Evolutionary conservation across 2,797 vertebrate species (phyloP), one percentile per base, ranked within the genome.

Genomic region (Platalea minor): DNA sequence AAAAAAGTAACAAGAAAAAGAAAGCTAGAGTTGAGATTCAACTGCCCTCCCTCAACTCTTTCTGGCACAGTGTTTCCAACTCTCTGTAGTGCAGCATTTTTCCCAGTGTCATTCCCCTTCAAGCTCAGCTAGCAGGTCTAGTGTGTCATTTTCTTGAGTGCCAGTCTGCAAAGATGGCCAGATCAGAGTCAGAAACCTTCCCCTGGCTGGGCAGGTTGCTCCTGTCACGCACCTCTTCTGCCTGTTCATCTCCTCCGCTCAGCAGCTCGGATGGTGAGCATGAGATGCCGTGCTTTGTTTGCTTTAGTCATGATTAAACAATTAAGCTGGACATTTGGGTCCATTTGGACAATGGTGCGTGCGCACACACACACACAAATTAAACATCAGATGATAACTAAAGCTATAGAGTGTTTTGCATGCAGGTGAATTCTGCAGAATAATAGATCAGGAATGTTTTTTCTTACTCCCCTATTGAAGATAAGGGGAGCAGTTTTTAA

Each of bases 341-440:
- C 57, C 93, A 35, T 91, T 80, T 86, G 35, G 29, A n/a, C 48
- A 82, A 67, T 2, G 4, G 37, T 79, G 64, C 19, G 1, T n/a
- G 6, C 8, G 6, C 43, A 45, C 72, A 67, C 46, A 75, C 46
- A 75, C 43, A 54, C 59, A 48, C n/a, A 80, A 48, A 69, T 50
- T 50, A 89, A 80, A 60, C 3, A 4, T 69, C 31, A 8, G 35
- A 35, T 1, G 4, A 37, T n/a, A 85, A 56, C 21, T 65, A 72
- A 69, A 92, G 43, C 72, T 67, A 39, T 17, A 21, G 69, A 41
- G 7, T 88, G 35, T 93, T 96, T 94, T 89, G 85, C 90, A 97
- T 75, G 75, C 89, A 97, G 95, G 96, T 97, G 96, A 97, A 89
- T 86, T 80, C 57, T 73, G 59, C 2, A 29, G 73, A 85, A 91